phyloP scores from a whole-genome alignment of 2,888 invertebrate species.

The Flexamia atlantica region DNA sequence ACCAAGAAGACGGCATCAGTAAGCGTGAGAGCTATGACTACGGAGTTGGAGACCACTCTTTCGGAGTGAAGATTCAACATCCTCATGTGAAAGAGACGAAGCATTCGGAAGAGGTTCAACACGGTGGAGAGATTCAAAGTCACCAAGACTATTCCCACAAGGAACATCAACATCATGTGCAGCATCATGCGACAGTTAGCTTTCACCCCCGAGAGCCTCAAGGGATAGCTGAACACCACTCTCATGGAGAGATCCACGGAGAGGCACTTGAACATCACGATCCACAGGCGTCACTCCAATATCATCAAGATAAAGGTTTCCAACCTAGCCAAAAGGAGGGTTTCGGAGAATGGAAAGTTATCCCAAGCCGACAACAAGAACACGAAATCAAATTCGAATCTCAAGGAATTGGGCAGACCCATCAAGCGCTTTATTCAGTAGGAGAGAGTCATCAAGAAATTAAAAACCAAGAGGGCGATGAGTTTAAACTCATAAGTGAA shows the following conservation, averaged over 20 bases:
- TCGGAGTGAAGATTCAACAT: slow-evolving; percentile 33
- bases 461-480: neutral
- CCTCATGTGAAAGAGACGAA: neutral
- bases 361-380: slow-evolving; percentile 1
- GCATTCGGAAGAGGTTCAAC: neutral
- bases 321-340: slow-evolving; percentile 35
- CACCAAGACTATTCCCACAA: neutral
- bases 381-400: neutral
- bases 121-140: neutral
- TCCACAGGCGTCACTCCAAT: neutral
- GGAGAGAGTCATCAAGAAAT: slow-evolving; percentile 24
- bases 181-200: neutral
- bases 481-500: neutral
- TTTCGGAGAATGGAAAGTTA: slow-evolving; percentile 34
- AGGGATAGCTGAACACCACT: neutral
- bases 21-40: neutral
- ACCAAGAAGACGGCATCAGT: neutral
- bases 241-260: neutral
- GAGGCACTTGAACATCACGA: neutral
- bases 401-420: neutral
- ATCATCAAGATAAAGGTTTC: neutral
- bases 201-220: neutral
- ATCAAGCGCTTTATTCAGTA: neutral
- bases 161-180: neutral
- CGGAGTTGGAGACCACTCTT: slow-evolving; percentile 19